Evolutionary conservation across 2,888 invertebrate species (phyloP).

Genomic region (Scelioninae gen. 1): DNA sequence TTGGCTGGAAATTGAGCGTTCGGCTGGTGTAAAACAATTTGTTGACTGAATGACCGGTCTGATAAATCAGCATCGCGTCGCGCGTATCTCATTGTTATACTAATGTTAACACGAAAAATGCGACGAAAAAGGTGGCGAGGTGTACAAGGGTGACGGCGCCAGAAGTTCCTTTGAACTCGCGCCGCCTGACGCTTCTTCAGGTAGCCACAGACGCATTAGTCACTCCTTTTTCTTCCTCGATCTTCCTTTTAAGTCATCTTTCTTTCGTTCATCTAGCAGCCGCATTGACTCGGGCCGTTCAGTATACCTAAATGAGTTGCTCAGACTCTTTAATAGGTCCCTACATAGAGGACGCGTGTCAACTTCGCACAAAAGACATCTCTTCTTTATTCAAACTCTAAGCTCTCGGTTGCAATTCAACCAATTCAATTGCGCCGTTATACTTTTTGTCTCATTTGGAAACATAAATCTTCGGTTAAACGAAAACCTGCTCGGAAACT

Average conservation of each 20-base stretch:
- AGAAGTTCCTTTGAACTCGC: slow-evolving; percentile 82
- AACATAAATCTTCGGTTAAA: background rate
- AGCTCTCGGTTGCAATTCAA: slow-evolving; percentile 41
- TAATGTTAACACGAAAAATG: slow-evolving; percentile 66
- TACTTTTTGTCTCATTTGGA: slow-evolving; percentile 25
- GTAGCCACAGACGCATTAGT: slow-evolving; percentile 85
- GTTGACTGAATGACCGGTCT: slow-evolving; percentile 20
- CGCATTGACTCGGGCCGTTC: slow-evolving; percentile 66
- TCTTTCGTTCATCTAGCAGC: slow-evolving; percentile 69
- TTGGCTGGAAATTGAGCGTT: background rate
- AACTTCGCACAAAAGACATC: slow-evolving; percentile 72
- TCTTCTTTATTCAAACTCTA: slow-evolving; percentile 47
- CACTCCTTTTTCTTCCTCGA: slow-evolving; percentile 80
- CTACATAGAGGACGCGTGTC: slow-evolving; percentile 78
- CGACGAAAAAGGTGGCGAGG: slow-evolving; percentile 75
- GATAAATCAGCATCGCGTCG: slow-evolving; percentile 55
- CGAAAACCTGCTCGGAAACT: too few species aligned
- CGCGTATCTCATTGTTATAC: slow-evolving; percentile 57
- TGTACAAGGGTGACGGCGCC: slow-evolving; percentile 82
- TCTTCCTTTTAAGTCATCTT: slow-evolving; percentile 71
- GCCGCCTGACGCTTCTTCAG: slow-evolving; percentile 83
- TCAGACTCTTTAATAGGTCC: slow-evolving; percentile 81
- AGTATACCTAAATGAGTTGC: slow-evolving; percentile 82
- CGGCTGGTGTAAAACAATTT: slow-evolving; percentile 60
- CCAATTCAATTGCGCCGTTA: slow-evolving; percentile 36